A percentile compares a stretch with the other conserved stretches of the same genome.
Evolutionary conservation across 2,888 invertebrate species (phyloP).

Genomic region (Lottia gigantea): DNA sequence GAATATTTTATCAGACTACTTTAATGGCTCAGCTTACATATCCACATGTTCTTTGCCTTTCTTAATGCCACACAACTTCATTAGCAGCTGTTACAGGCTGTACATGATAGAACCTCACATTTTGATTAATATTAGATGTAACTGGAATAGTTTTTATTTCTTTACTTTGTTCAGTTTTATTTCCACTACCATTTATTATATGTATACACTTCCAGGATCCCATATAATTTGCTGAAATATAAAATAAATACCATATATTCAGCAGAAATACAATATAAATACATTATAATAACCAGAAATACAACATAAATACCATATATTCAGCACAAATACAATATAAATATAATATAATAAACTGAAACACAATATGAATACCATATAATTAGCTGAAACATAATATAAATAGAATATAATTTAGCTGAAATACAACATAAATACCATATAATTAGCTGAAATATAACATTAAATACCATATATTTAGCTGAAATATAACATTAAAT

Average conservation of each 20-base stretch:
- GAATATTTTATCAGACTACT: no score
- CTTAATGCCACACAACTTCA: no score
- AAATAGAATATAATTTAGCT: neutral
- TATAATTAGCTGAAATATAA: no score
- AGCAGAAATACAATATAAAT: no score
- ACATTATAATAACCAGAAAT: no score
- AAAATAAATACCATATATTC: neutral
- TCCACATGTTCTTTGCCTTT: no score
- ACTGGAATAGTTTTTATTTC: neutral
- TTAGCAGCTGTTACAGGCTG: neutral
- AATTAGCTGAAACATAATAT: neutral
- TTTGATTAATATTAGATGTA: neutral
- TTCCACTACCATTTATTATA: slow-evolving; percentile 77
- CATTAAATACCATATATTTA: no score
- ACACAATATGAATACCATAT: neutral
- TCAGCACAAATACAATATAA: no score
- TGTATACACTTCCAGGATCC: slow-evolving; percentile 91
- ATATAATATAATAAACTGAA: no score
- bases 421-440: neutral
- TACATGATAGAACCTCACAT: neutral
- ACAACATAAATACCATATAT: neutral
- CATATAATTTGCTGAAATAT: slow-evolving; percentile 81
- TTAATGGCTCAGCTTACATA: no score
- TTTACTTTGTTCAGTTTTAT: neutral
- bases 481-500: no score